These are phyloP conservation scores for Rhorus exstirpatorius DNA, from an alignment of 2,888 invertebrate genomes.

Conservation along the genomic window DNA sequence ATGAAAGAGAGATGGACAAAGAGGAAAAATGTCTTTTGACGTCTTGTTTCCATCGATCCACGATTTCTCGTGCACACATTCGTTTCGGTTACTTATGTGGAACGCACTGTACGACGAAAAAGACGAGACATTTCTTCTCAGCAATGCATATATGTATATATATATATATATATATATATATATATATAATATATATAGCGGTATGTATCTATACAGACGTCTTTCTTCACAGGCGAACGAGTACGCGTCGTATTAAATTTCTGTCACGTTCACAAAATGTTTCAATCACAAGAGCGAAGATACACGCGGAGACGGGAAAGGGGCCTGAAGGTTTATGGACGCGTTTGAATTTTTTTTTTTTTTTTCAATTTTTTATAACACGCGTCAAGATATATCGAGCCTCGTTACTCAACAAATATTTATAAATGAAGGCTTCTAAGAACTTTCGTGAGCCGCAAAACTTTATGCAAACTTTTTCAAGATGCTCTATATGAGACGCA, in stretches of 20 bases:
- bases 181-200: too few relatives aligned
- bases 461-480: neutral
- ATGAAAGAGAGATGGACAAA: conserved; percentile 6
- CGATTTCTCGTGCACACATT: conserved; percentile 57
- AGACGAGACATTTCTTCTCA: conserved; percentile 57
- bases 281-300: conserved; percentile 62
- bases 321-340: conserved; percentile 27
- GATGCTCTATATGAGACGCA: neutral
- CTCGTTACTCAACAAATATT: conserved; percentile 53
- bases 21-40: conserved; percentile 64
- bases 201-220: conserved; percentile 25
- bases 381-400: conserved; percentile 41
- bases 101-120: conserved; percentile 38
- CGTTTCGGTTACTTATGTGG: conserved; percentile 65
- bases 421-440: conserved; percentile 15
- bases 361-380: conserved; percentile 18
- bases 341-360: conserved; percentile 13
- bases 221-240: conserved; percentile 63
- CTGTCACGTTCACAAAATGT: conserved; percentile 68
- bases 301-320: conserved; percentile 34
- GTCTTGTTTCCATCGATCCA: conserved; percentile 68
- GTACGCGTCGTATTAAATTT: conserved; percentile 66
- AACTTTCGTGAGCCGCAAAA: conserved; percentile 21
- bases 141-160: conserved; percentile 25
- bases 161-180: conserved; percentile 8